Conservation (phyloP, 2,797 vertebrate species). For the Micrastur ruficollis region DNA sequence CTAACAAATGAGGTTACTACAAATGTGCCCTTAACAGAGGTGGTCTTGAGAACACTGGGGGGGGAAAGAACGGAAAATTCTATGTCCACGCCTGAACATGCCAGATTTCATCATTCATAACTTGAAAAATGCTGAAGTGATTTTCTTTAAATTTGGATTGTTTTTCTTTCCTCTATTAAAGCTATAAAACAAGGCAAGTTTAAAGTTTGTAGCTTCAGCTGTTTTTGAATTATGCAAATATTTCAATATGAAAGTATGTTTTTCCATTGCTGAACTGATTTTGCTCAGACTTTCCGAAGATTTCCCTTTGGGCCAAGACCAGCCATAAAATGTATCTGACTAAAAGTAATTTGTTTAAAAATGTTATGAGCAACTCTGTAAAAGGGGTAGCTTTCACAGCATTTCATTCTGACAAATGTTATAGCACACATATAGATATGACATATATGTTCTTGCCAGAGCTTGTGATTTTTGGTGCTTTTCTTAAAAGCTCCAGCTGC, state of each 20-base stretch:
- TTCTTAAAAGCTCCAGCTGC: constrained; percentile 23
- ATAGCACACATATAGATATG: neutral
- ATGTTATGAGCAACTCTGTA: constrained; percentile 6
- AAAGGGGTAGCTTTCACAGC: constrained; percentile 11
- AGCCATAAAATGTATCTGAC: constrained; percentile 26
- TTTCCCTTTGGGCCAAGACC: constrained; percentile 39
- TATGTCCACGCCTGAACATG: neutral
- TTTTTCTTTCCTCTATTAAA: constrained; percentile 73
- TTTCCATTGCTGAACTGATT: constrained; percentile 50
- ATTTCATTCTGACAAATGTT: constrained; percentile 22
- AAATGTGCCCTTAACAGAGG: constrained; percentile 17
- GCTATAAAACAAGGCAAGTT: constrained; percentile 67
- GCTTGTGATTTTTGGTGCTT: neutral
- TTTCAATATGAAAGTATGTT: constrained; percentile 45
- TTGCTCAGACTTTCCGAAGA: constrained; percentile 42
- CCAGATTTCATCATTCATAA: constrained; percentile 67
- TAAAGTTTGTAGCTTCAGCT: constrained; percentile 70
- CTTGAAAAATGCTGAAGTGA: constrained; percentile 65
- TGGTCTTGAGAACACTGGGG: neutral
- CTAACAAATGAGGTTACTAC: constrained; percentile 15
- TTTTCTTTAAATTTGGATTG: constrained; percentile 68
- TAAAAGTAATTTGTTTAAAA: constrained; percentile 48
- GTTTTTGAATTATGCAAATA: constrained; percentile 69
- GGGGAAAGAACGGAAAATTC: constrained; percentile 29
- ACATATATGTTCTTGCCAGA: neutral